Evolutionary conservation across 2,888 invertebrate genomes (phyloP), one percentile per base, ranked within the genome.

Genomic region (Drosophila conformis): DNA sequence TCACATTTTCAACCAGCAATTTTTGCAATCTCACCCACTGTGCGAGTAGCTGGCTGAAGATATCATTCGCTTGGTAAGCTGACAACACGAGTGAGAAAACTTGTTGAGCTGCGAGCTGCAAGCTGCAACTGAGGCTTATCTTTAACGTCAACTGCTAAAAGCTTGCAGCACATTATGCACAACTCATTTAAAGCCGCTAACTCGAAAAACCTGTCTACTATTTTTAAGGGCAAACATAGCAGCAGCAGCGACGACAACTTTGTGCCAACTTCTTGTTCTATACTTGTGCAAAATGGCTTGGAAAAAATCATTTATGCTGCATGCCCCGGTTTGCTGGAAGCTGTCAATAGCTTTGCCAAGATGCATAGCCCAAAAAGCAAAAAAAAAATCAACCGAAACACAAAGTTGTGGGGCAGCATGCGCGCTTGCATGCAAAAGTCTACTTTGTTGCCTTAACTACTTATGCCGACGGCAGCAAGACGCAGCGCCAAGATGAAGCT

Each of bases 361-460:
- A 61, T 64, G 69, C 66, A 66, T 25, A 27, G 13, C 38, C 56
- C 38, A 40, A 13, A 49, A 48, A 18, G 46, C 15, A 29, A 40
- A 61, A 54, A 27, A 38, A 38, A 13, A 21, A 36, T 7, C 11
- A 31, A 6, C 71, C 71, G 67, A 66, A 61, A 78, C 58, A 82
- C 87, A 84, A 84, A 89, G 90, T 87, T 89, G 83, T 76, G 73
- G 67, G 58, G 61, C 87, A 82, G 83, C 89, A 88, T 87, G 89
- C 89, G 89, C 89, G 87, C 89, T 85, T 81, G 88, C 90, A 89
- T 89, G 84, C 86, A 82, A 81, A 79, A 79, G 79, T 79, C 79
- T 80, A 87, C 87, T 87, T 89, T 87, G 89, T 87, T 87, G 87
- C 87, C 76, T 83, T 83, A 87, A 89, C 85, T 89, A 87, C 87